phyloP scores from a whole-genome alignment of 1,140 invertebrate genomes.

The Drosophila teissieri region DNA sequence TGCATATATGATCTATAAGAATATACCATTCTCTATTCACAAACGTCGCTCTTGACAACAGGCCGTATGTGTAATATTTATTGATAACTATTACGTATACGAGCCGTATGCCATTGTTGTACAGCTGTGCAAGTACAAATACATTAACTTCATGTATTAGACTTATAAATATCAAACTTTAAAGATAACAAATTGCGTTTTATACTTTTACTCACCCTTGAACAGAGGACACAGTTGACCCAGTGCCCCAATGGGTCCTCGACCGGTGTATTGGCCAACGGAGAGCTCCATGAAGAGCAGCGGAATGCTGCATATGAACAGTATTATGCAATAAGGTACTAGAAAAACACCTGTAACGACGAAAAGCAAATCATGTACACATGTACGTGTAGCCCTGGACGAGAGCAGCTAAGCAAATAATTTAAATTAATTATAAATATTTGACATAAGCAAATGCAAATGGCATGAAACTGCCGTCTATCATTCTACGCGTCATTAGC shows the following conservation, averaged over 20 bases:
- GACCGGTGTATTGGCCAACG: slow-evolving; percentile 92
- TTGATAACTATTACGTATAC: too few relatives aligned
- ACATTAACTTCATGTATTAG: too few relatives aligned
- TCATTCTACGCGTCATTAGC: slow-evolving; percentile 20
- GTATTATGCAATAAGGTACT: slow-evolving; percentile 93
- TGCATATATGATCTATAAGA: too few relatives aligned
- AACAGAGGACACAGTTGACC: slow-evolving; percentile 93
- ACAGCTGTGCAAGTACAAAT: too few relatives aligned
- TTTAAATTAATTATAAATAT: slow-evolving; percentile 82
- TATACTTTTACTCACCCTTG: slow-evolving; percentile 88
- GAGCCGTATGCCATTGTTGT: too few relatives aligned
- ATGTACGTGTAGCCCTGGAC: slow-evolving; percentile 19
- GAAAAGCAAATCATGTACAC: slow-evolving; percentile 30
- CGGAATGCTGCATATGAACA: slow-evolving; percentile 91
- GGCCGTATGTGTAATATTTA: too few relatives aligned
- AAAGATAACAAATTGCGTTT: too few relatives aligned
- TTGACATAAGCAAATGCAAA: slow-evolving; percentile 70
- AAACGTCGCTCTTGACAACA: too few relatives aligned
- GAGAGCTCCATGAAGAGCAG: slow-evolving; percentile 94
- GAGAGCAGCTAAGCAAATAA: slow-evolving; percentile 68
- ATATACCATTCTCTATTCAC: too few relatives aligned
- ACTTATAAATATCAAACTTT: too few relatives aligned
- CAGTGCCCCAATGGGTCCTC: slow-evolving; percentile 92
- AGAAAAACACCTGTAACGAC: slow-evolving; percentile 90
- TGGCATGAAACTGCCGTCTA: slow-evolving; percentile 33